Base-by-base conservation (phyloP, 2,797 vertebrate species). In the Malurus splendens region DNA sequence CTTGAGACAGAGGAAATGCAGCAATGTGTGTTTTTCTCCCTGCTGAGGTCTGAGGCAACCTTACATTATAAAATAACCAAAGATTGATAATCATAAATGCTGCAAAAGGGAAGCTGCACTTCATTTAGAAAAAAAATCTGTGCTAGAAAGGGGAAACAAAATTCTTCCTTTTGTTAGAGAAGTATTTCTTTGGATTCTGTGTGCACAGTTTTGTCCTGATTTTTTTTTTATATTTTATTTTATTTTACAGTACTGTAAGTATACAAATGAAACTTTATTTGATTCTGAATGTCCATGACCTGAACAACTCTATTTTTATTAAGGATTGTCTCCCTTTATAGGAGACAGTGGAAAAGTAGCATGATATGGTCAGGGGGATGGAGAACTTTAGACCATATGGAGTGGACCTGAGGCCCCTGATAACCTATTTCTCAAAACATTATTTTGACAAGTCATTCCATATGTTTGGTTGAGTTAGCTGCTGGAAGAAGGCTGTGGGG, bases 21-120 rank as follows among this genome's bases (percentile, higher is more conserved):
- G 80, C 71, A 87, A 54, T 66, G 64, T 95, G 80, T 82, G 55
- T 81, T 93, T 77, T 93, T 87, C 86, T 91, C 61, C 81, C 92
- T 81, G 71, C 76, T 92, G 89, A 93, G 86, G 86, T 85, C 68
- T 84, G 82, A 92, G 66, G 41, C 62, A 81, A 68, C 71, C 75
- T 87, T 83, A 77, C 68, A 90, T 84, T 85, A 91, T 70, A 87
- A 94, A 94, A 90, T 89, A 92, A 87, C 67, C 48, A n/a, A 86
- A 94, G 91, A 82, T 25, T 74, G 88, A 78, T 93, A 75, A 89
- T 93, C 84, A 85, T 65, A 87, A 90, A 91, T 84, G 36, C 45
- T 59, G 79, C 61, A 76, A 75, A 92, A 68, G 82, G 81, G 73
- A 90, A 76, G 38, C 33, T 36, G 89, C 44, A 33, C 36, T 92